phyloP scores from a whole-genome alignment of 2,797 vertebrate genomes.

The Sciaenops ocellatus region DNA sequence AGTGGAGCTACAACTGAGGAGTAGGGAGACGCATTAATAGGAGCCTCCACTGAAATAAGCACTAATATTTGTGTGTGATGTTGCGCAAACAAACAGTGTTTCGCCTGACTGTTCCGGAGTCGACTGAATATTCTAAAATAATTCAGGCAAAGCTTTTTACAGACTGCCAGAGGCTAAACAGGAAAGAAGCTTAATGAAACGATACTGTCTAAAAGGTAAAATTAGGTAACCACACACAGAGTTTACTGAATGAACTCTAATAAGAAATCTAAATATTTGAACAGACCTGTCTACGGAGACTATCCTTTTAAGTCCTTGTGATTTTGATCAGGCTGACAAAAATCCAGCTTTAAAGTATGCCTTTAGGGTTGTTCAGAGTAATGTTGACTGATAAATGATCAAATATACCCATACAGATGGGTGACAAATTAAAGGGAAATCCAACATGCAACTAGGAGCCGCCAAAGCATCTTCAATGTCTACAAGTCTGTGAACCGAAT shows the following conservation, averaged over 20 bases:
- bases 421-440: conserved; percentile 4
- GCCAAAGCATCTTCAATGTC: neutral
- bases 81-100: neutral
- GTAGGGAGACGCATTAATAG: neutral
- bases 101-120: neutral
- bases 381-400: conserved; percentile 14
- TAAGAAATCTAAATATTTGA: conserved; percentile 15
- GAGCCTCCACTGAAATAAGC: neutral
- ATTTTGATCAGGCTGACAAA: conserved; percentile 41
- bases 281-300: conserved; percentile 16
- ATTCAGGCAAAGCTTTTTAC: neutral
- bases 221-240: conserved; percentile 13
- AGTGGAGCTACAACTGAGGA: neutral
- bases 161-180: conserved; percentile 5
- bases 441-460: conserved; percentile 5
- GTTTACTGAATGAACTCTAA: conserved; percentile 12
- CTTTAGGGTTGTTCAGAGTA: conserved; percentile 28
- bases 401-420: neutral
- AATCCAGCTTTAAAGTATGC: conserved; percentile 30
- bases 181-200: neutral
- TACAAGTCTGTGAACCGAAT: conserved; percentile 3
- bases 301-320: conserved; percentile 19
- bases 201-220: conserved; percentile 1
- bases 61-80: neutral
- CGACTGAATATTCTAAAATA: neutral